Base-by-base conservation (phyloP, 2,113 vertebrate species). In the Bombycilla garrulus region DNA sequence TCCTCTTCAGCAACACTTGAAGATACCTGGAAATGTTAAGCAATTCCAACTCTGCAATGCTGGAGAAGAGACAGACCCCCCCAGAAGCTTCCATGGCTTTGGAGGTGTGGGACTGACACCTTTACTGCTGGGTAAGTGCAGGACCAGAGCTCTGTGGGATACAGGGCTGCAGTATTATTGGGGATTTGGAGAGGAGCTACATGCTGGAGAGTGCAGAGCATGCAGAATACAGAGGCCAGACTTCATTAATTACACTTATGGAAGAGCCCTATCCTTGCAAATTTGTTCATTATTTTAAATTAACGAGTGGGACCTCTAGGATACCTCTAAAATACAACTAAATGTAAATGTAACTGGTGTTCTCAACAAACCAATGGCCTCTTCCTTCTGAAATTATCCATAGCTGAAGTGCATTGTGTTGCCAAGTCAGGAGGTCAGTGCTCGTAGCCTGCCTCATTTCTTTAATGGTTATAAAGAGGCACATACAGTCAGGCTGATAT, bases 371-470 rank as follows among this genome's bases (percentile, higher is more conserved):
- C 15, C 20, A 40, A 16, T n/a, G 24, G 15, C 48, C 57, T 78
- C 42, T 18, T 48, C 58, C 50, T 69, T 47, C 61, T 35, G 45
- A 51, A 65, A 61, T 22, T 38, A 60, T 82, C 44, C 45, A 4
- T 12, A 56, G 58, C 57, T 69, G 61, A 60, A 88, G 44, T 17
- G 57, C 0, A 1, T 4, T 66, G 50, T 64, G 22, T 12, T 40
- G 51, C 33, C 64, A 24, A 69, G 64, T 65, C 62, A n/a, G 91
- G 47, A 86, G 81, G 54, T n/a, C 56, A 45, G 42, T 10, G 35
- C 71, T 90, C 0, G 0, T 8, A 26, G 36, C 25, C 23, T 60
- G 50, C 69, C 60, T 44, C 2, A 0, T 65, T 80, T 80, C 57
- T 72, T 22, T 24, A n/a, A 12, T 11, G 36, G 51, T 6, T 76